A percentile compares a stretch with the other conserved stretches of the same genome.
Conservation (phyloP, 30 jellyfish, hydroid and myxozoan species). For the Phacellophora camtschatica region DNA sequence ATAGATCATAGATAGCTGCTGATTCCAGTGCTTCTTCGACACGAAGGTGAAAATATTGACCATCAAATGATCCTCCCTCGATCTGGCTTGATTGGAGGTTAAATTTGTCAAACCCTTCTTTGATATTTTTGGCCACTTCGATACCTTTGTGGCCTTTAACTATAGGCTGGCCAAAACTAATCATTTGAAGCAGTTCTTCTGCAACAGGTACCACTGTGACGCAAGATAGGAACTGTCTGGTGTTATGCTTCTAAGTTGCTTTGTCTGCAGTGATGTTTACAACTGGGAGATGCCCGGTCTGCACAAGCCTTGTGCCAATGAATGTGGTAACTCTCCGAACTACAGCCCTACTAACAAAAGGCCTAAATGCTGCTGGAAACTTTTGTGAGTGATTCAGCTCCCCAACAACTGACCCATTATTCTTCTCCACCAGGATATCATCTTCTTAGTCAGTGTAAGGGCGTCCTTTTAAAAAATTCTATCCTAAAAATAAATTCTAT, state of each 20-base stretch:
- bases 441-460: slow-evolving; percentile 4
- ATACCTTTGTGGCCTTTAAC: slow-evolving; percentile 31
- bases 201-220: slow-evolving; percentile 36
- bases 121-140: background rate
- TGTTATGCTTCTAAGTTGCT: slow-evolving; percentile 24
- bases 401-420: background rate
- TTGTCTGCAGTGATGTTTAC: slow-evolving; percentile 33
- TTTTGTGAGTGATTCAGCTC: background rate
- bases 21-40: background rate
- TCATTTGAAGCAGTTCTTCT: background rate
- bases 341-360: slow-evolving; percentile 25
- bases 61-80: slow-evolving; percentile 28
- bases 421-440: background rate
- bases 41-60: slow-evolving; percentile 19
- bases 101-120: background rate
- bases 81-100: background rate
- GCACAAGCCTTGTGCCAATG: slow-evolving; percentile 27
- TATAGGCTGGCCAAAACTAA: slow-evolving; percentile 9
- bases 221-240: slow-evolving; percentile 35
- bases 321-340: slow-evolving; percentile 15
- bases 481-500: no score
- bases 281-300: slow-evolving; percentile 30
- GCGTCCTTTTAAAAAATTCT: slow-evolving; percentile 20
- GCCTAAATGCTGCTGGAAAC: background rate
- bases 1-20: background rate